These are phyloP conservation scores for Macquaria ambigua DNA, from an alignment of 2,113 vertebrate genomes.

Conservation along the genomic window DNA sequence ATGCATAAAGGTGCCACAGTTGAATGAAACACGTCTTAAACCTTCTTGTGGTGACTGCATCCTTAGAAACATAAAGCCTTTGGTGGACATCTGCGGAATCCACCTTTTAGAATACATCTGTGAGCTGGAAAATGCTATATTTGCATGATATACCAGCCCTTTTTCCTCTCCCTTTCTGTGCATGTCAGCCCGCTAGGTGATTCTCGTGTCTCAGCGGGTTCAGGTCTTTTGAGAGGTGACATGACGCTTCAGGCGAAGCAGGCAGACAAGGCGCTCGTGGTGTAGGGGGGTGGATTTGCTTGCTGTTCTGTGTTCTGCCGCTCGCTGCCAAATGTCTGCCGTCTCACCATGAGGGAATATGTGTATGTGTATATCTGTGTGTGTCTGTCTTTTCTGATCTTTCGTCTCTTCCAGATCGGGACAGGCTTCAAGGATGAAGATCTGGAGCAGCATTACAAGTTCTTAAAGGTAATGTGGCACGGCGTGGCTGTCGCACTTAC, in stretches of 20 bases:
- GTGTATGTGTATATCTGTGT: constrained; percentile 14
- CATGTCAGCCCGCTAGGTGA: constrained; percentile 49
- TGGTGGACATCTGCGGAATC: constrained; percentile 45
- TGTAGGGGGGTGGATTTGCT: constrained; percentile 18
- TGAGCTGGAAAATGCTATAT: constrained; percentile 46
- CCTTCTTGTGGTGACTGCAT: constrained; percentile 3
- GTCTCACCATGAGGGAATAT: constrained; percentile 51
- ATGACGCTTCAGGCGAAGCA: constrained; percentile 67
- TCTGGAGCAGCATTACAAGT: constrained; percentile 88
- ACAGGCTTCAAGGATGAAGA: constrained; percentile 94
- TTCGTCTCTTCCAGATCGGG: constrained; percentile 86
- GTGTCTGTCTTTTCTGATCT: constrained; percentile 43
- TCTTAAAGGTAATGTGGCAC: constrained; percentile 87
- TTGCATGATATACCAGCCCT: constrained; percentile 36
- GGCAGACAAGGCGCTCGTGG: constrained; percentile 50
- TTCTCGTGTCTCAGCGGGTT: constrained; percentile 56
- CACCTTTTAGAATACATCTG: constrained; percentile 6
- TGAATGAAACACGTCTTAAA: constrained; percentile 39
- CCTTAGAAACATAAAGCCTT: constrained; percentile 17
- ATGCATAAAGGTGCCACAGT: constrained; percentile 11
- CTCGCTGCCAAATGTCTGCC: constrained; percentile 65
- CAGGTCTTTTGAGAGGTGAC: constrained; percentile 68
- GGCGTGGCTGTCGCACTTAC: not conserved
- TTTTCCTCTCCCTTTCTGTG: constrained; percentile 5
- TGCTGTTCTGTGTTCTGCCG: constrained; percentile 47